phyloP scores from a whole-genome alignment of 2,888 invertebrate genomes.

The Tetramorium bicarinatum region DNA sequence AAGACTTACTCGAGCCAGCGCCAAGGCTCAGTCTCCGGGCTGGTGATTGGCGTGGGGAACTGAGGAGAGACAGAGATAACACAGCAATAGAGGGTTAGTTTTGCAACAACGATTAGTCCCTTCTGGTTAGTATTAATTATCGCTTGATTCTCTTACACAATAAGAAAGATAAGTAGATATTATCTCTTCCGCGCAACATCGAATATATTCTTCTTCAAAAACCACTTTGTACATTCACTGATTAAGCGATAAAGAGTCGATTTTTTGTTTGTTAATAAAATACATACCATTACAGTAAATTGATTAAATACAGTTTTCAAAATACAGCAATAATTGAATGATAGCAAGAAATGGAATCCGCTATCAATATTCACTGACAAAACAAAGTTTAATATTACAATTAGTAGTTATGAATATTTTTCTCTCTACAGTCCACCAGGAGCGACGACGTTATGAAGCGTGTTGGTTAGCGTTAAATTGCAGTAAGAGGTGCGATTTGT shows the following conservation, averaged over 20 bases:
- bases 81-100: constrained; percentile 80
- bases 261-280: background rate
- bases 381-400: background rate
- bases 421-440: constrained; percentile 49
- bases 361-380: background rate
- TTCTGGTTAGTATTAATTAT: constrained; percentile 64
- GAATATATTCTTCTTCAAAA: background rate
- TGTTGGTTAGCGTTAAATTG: constrained; percentile 76
- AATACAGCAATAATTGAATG: background rate
- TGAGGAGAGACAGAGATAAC: constrained; percentile 88
- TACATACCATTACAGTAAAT: background rate
- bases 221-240: background rate
- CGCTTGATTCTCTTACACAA: constrained; percentile 69
- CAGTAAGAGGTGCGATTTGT: constrained; percentile 79
- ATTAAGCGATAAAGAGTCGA: background rate
- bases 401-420: background rate
- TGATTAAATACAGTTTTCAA: background rate
- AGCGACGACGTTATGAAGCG: constrained; percentile 68
- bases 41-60: constrained; percentile 95
- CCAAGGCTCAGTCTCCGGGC: constrained; percentile 96
- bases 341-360: background rate
- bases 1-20: constrained; percentile 95
- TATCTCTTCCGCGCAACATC: background rate
- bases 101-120: constrained; percentile 72
- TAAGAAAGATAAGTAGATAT: constrained; percentile 59